Evolutionary conservation across 2,888 invertebrate species (phyloP), one percentile per base, ranked within the genome.

Genomic region (Dryobota labecula): DNA sequence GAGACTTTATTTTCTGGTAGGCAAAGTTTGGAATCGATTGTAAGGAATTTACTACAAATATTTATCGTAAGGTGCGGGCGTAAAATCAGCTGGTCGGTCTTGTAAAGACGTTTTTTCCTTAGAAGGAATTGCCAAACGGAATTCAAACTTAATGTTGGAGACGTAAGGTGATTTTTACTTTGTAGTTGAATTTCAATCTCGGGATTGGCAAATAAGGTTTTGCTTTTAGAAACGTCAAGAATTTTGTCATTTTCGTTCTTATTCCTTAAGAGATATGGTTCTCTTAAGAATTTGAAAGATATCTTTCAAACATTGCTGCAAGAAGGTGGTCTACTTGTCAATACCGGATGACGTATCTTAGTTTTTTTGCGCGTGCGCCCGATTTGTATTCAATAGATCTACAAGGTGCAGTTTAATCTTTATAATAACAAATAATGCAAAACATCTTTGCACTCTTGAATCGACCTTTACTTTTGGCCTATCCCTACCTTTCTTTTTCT

Each of bases 71-170:
- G 92, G 93, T 93, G 93, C 90, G 76, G 84, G 85, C 88, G 90
- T 92, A 90, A 90, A 90, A 94, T 94, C 94, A 95, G 94, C 94
- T 94, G 94, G 92, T 89, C 69, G 82, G 75, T 80, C 84, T 78
- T 60, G 47, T 69, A 69, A 77, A 79, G 73, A 57, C 54, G 49
- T 78, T 82, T 80, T 78, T 80, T 80, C 56, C 51, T 73, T 45
- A 5, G 0, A 63, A 47, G 27, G 0, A 24, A 11, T 11, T 56
- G 54, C 1, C 7, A 33, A 38, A 36, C 20, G 47, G 57, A 57
- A 75, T 63, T 58, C 33, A 65, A 65, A 70, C 76, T 67, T 68
- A 68, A 30, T 2, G 0, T 6, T 53, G 20, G 2, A 5, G n/a
- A 2, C 1, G 27, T 67, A 82, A 49, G 69, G 45, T 20, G 11